Base-by-base conservation (phyloP, 2,113 vertebrate genomes). In the Saguinus imperator region DNA sequence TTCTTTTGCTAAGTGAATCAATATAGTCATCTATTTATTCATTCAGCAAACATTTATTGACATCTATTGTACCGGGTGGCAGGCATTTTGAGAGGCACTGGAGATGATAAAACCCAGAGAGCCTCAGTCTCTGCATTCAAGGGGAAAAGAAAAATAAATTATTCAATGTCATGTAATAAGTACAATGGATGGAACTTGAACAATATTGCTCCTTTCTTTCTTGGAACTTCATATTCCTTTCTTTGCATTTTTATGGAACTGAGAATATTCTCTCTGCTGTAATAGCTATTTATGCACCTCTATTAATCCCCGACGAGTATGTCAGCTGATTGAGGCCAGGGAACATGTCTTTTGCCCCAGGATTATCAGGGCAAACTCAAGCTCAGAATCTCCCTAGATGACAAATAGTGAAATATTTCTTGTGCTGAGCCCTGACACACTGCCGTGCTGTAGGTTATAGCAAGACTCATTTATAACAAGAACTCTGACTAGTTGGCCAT, bases 91-190 rank as follows among this genome's bases (percentile, higher is more conserved):
- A 61, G 37, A 92, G 52, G 17, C 48, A 55, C 11, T n/a, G 8
- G 87, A 76, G 17, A 70, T 92, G 45, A 68, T 92, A 48, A 94
- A 81, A 89, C 32, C 12, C 57, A 87, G 86, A 58, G 2, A 91
- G 1, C 8, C 43, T 86, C 55, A 29, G 17, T 55, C 48, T 89
- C n/a, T 94, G 45, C 64, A 68, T 91, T 96, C 73, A 96, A 87
- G n/a, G 32, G 23, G 6, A n/a, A 9, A 91, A 76, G 79, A 94
- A 97, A 76, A 82, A 95, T 92, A 18, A 64, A 81, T 58, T 50
- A 75, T 58, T 45, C 91, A 83, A 76, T 12, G 32, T 25, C 83
- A 85, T 64, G 21, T 77, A 35, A 14, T 81, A 85, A 94, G 23
- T 76, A 12, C 37, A 70, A 27, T 27, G 45, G 88, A 58, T 43